A percentile compares a stretch with the other conserved stretches of the same genome.
phyloP scores from a whole-genome alignment of 2,888 invertebrate species.

The Chamaedrilus cognettii region DNA sequence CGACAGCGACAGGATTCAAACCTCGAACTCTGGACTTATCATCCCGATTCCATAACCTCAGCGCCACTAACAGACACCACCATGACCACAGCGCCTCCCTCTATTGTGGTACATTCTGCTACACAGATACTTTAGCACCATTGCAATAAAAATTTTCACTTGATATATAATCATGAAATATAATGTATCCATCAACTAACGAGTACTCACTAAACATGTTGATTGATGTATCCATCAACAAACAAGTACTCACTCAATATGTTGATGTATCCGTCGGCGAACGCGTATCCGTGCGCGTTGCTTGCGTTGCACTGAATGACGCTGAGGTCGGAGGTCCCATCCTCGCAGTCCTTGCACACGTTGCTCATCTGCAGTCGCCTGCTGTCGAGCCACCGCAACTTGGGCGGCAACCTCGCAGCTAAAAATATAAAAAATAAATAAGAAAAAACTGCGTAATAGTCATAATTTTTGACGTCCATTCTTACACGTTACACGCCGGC shows the following conservation, averaged over 20 bases:
- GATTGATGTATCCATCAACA: conserved; percentile 32
- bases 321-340: conserved; percentile 23
- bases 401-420: neutral
- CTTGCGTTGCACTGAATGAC: conserved; percentile 34
- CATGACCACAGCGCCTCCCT: too few species aligned
- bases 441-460: too few species aligned
- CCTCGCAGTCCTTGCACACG: conserved; percentile 22
- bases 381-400: conserved; percentile 6
- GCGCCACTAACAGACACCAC: too few species aligned
- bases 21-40: too few species aligned
- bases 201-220: conserved; percentile 35
- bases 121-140: too few species aligned
- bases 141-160: neutral
- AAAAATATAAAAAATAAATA: neutral
- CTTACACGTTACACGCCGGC: too few species aligned
- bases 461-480: too few species aligned
- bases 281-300: conserved; percentile 32
- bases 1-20: too few species aligned
- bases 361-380: conserved; percentile 23
- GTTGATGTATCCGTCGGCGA: conserved; percentile 32
- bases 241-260: conserved; percentile 33
- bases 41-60: too few species aligned
- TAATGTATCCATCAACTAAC: too few species aligned
- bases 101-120: too few species aligned
- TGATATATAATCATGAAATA: neutral